Base-by-base conservation (phyloP, 2,113 vertebrate genomes). In the Hydrolagus affinis region DNA sequence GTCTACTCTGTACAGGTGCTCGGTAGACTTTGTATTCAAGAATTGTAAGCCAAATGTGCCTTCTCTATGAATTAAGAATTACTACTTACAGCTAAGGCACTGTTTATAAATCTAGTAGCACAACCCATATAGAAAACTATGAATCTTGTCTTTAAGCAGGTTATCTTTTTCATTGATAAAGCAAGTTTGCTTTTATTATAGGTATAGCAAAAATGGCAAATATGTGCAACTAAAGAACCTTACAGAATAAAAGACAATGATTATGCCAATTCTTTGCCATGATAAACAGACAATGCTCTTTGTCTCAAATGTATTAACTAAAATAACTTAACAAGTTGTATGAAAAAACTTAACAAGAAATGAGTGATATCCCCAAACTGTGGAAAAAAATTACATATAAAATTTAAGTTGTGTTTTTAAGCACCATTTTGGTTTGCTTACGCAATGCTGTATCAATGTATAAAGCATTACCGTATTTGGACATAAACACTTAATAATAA, bases 201-300 rank as follows among this genome's bases (percentile, higher is more conserved):
- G n/a, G n/a, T n/a, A 19, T 12, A 68, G 62, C 78, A 66, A 14
- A 68, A 83, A 32, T 66, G 60, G 28, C 21, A 6, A 44, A 4
- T 32, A 28, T 21, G 25, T 68, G 78, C 12, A 62, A 14, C 23
- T 64, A 28, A 73, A 80, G 15, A 15, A 19, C 32, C 25, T 32
- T 19, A 75, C 73, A 64, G 78, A 66, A 19, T 8, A 25, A 12
- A 78, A 75, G 73, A 32, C 44, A 44, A 44, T 6, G 44, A 75
- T 75, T 25, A 78, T 59, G 44, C 25, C 76, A 78, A 83, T 4
- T 32, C 23, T 75, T 57, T 19, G 15, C 19, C 78, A 83, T 32
- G 60, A 66, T 68, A 68, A 66, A 83, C 60, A 64, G 77, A 66
- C 23, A 66, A 83, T 83, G 73, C 30, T 44, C 77, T 83, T 66